phyloP scores from a whole-genome alignment of 2,113 vertebrate species.

The Xiphophorus maculatus region DNA sequence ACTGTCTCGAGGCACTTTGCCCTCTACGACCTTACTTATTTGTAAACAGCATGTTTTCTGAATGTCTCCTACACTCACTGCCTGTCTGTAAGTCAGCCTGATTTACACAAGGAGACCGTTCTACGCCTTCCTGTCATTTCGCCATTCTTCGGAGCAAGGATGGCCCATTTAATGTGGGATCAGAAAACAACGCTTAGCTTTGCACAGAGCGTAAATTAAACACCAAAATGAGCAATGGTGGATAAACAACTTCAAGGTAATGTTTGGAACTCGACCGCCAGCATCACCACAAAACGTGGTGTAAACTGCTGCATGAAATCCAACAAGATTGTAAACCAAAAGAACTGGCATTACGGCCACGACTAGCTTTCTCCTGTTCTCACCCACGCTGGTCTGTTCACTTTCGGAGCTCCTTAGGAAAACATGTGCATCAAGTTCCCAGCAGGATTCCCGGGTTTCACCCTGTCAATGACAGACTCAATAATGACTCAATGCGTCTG shows the following conservation, averaged over 20 bases:
- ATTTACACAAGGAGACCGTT: constrained; percentile 61
- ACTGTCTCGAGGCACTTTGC: constrained; percentile 62
- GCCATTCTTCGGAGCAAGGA: too few relatives aligned
- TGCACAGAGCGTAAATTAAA: background rate
- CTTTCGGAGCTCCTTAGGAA: constrained; percentile 49
- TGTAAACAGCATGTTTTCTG: constrained; percentile 67
- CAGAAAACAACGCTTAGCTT: constrained; percentile 10
- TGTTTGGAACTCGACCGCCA: constrained; percentile 31
- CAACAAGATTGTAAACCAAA: constrained; percentile 49
- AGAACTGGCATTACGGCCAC: constrained; percentile 32
- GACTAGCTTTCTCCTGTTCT: constrained; percentile 54
- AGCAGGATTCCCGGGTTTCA: constrained; percentile 59
- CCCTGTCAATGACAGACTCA: constrained; percentile 60
- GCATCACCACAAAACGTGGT: constrained; percentile 1
- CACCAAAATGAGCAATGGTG: background rate
- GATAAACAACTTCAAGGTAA: background rate
- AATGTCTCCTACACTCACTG: constrained; percentile 33
- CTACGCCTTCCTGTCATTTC: constrained; percentile 10
- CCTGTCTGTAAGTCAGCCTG: constrained; percentile 35
- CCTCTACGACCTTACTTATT: constrained; percentile 64
- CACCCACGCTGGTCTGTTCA: constrained; percentile 50
- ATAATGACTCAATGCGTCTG: constrained; percentile 73
- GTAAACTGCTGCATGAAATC: constrained; percentile 47
- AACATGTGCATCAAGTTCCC: constrained; percentile 74
- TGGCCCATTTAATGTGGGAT: constrained; percentile 20